Percentiles rank a stretch among this genome's conserved stretches.
phyloP scores from a whole-genome alignment of 2,797 vertebrate species.

The Kryptopterus vitreolus region DNA sequence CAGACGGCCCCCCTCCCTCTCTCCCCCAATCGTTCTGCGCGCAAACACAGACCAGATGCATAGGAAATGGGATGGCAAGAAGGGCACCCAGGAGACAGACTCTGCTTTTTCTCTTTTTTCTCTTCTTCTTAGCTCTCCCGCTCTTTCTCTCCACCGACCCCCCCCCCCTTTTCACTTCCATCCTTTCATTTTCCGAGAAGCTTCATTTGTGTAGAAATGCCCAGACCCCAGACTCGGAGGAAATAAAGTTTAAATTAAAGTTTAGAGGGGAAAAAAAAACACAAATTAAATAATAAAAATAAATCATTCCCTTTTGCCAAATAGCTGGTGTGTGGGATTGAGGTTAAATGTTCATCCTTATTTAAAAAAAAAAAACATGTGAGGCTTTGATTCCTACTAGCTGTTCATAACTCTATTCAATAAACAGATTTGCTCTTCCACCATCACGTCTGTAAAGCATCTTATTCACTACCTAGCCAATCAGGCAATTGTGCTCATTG shows the following conservation, averaged over 20 bases:
- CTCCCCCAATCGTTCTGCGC: constrained; percentile 62
- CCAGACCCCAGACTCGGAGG: constrained; percentile 74
- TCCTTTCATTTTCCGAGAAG: constrained; percentile 73
- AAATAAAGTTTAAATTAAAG: constrained; percentile 80
- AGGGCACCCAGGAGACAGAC: constrained; percentile 87
- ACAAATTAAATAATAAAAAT: constrained; percentile 73
- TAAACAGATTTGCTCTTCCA: constrained; percentile 37
- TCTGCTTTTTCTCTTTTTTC: constrained; percentile 68
- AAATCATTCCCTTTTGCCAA: constrained; percentile 66
- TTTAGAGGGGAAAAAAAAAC: constrained; percentile 67
- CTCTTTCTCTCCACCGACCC: constrained; percentile 51
- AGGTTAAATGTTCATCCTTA: constrained; percentile 71
- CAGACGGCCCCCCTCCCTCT: constrained; percentile 75
- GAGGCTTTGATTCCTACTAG: constrained; percentile 64
- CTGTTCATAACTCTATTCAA: constrained; percentile 60
- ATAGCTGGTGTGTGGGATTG: constrained; percentile 71
- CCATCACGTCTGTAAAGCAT: constrained; percentile 1
- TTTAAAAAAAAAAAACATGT: constrained; percentile 54
- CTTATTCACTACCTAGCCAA: neutral
- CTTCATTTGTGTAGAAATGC: constrained; percentile 73
- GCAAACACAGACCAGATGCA: constrained; percentile 85
- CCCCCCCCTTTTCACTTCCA: constrained; percentile 47
- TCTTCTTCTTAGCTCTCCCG: constrained; percentile 46
- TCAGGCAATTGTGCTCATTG: neutral
- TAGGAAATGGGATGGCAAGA: constrained; percentile 86